phyloP scores from a whole-genome alignment of 2,888 invertebrate species.

The Hypomecis punctinalis region DNA sequence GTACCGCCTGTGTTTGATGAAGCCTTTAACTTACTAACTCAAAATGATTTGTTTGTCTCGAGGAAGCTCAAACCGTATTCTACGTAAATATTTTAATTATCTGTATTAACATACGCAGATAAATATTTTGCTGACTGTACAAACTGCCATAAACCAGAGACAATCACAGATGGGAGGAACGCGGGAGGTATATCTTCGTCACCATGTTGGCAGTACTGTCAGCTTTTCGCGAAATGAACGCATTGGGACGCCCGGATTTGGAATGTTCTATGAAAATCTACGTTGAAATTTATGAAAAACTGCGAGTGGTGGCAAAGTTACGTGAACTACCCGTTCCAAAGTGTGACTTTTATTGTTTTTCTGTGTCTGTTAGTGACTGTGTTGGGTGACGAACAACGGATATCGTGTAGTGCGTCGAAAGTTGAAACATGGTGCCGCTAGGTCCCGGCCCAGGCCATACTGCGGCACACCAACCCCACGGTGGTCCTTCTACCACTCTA shows the following conservation, averaged over 20 bases:
- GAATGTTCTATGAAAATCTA: constrained; percentile 80
- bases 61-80: too few species aligned
- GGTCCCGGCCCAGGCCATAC: constrained; percentile 87
- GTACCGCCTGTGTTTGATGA: too few species aligned
- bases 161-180: constrained; percentile 47
- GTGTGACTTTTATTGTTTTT: constrained; percentile 62
- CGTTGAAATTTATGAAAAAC: constrained; percentile 70
- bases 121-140: constrained; percentile 16
- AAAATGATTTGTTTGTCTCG: too few species aligned
- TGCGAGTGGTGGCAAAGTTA: constrained; percentile 64
- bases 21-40: too few species aligned
- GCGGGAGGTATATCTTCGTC: constrained; percentile 57
- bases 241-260: constrained; percentile 81
- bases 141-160: constrained; percentile 40
- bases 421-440: constrained; percentile 89
- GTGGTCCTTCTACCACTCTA: constrained; percentile 77
- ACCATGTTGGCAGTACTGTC: constrained; percentile 73
- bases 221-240: constrained; percentile 82
- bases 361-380: constrained; percentile 75
- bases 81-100: too few species aligned
- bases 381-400: constrained; percentile 78
- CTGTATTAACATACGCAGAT: too few species aligned
- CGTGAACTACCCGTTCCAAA: constrained; percentile 57
- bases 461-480: constrained; percentile 81
- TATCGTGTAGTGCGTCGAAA: constrained; percentile 78